Base-by-base conservation (phyloP, 2,888 invertebrate genomes). In the Schrankia costaestrigalis region DNA sequence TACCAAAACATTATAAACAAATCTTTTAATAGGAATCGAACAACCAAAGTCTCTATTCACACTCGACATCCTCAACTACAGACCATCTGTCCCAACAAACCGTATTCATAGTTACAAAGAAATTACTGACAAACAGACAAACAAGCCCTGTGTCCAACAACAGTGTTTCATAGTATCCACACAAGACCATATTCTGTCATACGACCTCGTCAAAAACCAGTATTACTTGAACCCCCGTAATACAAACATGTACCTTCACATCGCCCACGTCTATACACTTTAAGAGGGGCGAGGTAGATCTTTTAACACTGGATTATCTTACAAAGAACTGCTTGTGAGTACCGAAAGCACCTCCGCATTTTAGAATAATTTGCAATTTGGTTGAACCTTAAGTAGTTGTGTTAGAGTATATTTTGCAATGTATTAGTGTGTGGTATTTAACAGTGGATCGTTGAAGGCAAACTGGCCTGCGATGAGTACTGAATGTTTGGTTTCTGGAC, bases 21-120 rank as follows among this genome's bases (percentile, higher is more conserved):
- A 57, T 54, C 50, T 42, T 51, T 54, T 41, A n/a, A n/a, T 24
- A 21, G 35, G 27, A 58, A 36, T 51, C 32, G 27, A 51, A 57
- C 39, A 50, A 45, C 36, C 38, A 41, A 45, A 41, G 41, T 39
- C 21, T 33, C 55, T 45, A 56, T 59, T 50, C 46, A 57, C 38
- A 43, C 43, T 38, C 50, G 40, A 46, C 38, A 39, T 44, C 28
- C 44, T 58, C 47, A 61, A 63, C 62, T 51, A 52, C 47, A 46
- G 37, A 67, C 69, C 76, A 79, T 74, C 66, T 78, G 77, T 70
- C 67, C 65, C 71, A 67, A 81, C 78, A 83, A 78, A 65, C 71
- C 73, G 78, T 68, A 76, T 81, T 83, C 80, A 84, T 71, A 73
- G 75, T 76, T 76, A 86, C 83, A 83, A 84, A 79, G 83, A 81